Conservation (phyloP, 2,888 invertebrate genomes). For the Dynastes hyllus region DNA sequence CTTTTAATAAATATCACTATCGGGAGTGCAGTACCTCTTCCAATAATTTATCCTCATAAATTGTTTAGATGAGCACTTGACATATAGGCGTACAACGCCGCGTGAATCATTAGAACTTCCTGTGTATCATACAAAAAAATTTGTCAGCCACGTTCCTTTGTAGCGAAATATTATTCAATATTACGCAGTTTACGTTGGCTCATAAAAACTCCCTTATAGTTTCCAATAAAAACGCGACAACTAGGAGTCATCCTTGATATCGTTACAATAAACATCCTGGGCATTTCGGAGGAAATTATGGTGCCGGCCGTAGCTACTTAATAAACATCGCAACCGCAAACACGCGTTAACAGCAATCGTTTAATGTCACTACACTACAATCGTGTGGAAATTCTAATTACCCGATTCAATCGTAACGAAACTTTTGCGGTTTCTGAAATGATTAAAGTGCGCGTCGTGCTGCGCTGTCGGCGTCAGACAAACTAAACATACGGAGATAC, state of each 20-base stretch:
- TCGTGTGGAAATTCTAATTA: constrained; percentile 40
- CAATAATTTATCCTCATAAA: no score
- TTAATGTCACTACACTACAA: constrained; percentile 17
- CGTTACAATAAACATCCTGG: constrained; percentile 3
- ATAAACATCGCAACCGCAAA: constrained; percentile 22
- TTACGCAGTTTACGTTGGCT: no score
- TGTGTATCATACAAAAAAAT: neutral
- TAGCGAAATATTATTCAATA: no score
- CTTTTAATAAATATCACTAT: no score
- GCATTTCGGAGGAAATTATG: neutral
- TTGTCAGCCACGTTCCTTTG: no score
- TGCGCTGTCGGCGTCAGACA: constrained; percentile 12
- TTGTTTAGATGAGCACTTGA: no score
- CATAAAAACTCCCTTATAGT: no score
- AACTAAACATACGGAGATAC: constrained; percentile 15
- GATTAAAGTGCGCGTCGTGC: constrained; percentile 11
- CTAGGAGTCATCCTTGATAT: neutral
- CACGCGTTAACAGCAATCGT: constrained; percentile 11
- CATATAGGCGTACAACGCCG: no score
- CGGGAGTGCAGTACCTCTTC: no score
- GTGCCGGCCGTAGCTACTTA: neutral
- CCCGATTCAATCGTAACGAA: constrained; percentile 35
- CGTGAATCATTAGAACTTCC: constrained; percentile 5
- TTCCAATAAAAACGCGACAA: neutral
- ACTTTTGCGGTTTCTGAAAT: constrained; percentile 37